Evolutionary conservation across 2,888 invertebrate genomes (phyloP), one percentile per base, ranked within the genome.

Genomic region (Stenchaetothrips biformis): DNA sequence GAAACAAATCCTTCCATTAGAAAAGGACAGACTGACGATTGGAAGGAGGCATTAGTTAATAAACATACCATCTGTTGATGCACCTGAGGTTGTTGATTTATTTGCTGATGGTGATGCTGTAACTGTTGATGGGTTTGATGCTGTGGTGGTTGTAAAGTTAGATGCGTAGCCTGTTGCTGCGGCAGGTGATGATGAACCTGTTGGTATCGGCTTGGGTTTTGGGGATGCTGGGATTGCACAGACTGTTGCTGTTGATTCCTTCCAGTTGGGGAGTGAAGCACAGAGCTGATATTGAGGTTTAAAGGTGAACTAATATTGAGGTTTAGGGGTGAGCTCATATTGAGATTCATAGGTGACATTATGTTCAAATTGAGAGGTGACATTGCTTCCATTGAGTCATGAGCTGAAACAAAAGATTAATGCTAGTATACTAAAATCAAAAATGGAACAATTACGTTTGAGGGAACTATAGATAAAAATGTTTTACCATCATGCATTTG

Each of bases 141-240:
- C 77, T 80, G 82, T 18, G 62, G n/a, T 16, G 79, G 79, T 21
- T 37, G 62, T 21, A 53, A 13, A 21, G 48, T 79, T 11, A 67
- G 27, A 62, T 79, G 79, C 7, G 62, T 6, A 11, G 7, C 77
- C 47, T 77, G 53, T 79, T 49, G n/a, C 13, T 79, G 78, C 16
- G 77, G 80, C 37, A 37, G 2, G 0, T 48, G 80, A 7, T 78
- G 80, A 47, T 78, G 80, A 18, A n/a, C 59, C 25, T 79, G 79
- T 37, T 78, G 80, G 4, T 48, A 48, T 53, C 27, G 78, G n/a
- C 48, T 49, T n/a, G n/a, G 80, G 11, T 37, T 77, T 48, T 37
- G 80, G 13, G 9, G 49, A n/a, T 81, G 81, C 25, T 81, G 81
- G 13, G 81, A 81, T 47, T 82, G 82, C 11, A 74, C 11, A 21